Evolutionary conservation across 2,888 invertebrate genomes (phyloP), one percentile per base, ranked within the genome.

Genomic region (Nipponacmea schrenckii): DNA sequence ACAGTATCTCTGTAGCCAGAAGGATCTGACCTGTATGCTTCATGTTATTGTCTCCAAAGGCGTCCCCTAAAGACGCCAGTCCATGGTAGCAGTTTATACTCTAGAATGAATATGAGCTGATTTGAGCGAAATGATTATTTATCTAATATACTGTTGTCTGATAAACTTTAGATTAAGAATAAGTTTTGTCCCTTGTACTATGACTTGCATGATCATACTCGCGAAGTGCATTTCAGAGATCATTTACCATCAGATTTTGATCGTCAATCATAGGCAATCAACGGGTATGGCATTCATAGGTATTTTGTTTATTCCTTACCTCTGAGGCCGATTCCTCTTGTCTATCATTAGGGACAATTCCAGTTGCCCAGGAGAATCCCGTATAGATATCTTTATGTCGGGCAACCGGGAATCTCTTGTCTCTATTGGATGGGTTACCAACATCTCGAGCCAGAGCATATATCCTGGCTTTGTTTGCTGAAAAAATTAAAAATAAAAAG

Each of bases 361-460:
- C 84, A 4, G 80, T 74, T 5, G 84, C 84, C 81, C 83, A 82
- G 10, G 84, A 84, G 68, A 81, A 79, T 0, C 84, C 84, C n/a
- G 79, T 78, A 68, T 82, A 84, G n/a, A 77, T 75, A 68, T 84
- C 84, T 73, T 82, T 82, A 62, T 82, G 82, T n/a, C 83, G 75
- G 12, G 76, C 81, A 8, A 81, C 79, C 2, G 84, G 84, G 74
- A 84, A 83, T 67, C 71, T 74, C 20, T 68, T 66, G 73, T 83
- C 83, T 12, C 71, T 71, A 31, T 74, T 71, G 39, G 80, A 78
- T 0, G 80, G 82, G 72, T 82, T 84, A 17, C 79, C 81, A 14
- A 84, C 82, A 67, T 84, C 84, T 31, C 84, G 72, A 5, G 79
- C 83, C 62, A 81, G 64, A 10, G 75, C 48, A 64, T 80, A 79